A percentile compares a stretch with the other conserved stretches of the same genome.
Conservation (phyloP, 1,140 invertebrate genomes). For the Bombus pascuorum region DNA sequence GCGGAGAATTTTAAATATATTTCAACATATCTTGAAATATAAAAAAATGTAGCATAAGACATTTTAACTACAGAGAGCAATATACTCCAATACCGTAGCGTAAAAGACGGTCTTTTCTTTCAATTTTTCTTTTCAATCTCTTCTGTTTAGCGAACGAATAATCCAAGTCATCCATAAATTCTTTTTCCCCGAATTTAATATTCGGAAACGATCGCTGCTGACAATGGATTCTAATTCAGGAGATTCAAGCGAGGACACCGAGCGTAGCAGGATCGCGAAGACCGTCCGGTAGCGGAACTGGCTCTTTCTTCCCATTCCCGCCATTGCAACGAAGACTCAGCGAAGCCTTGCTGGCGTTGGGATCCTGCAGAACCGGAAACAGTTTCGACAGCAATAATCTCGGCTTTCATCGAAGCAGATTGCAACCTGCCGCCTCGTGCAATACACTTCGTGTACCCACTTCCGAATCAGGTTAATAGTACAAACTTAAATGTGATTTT, state of each 20-base stretch:
- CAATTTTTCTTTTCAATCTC: not conserved
- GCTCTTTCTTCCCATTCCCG: conserved; percentile 84
- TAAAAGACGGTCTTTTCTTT: not conserved
- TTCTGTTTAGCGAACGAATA: too few species aligned
- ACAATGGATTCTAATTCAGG: conserved; percentile 68
- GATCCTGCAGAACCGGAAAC: conserved; percentile 66
- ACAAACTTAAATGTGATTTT: not conserved
- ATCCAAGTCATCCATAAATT: not conserved
- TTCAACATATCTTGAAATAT: not conserved
- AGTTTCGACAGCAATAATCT: conserved; percentile 74
- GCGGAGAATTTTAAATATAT: not conserved
- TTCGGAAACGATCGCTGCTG: conserved; percentile 19
- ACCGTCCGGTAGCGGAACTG: conserved; percentile 85
- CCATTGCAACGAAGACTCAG: conserved; percentile 85
- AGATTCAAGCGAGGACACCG: conserved; percentile 90
- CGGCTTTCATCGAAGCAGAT: conserved; percentile 71
- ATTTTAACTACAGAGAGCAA: too few species aligned
- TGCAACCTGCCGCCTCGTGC: conserved; percentile 79
- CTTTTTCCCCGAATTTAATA: not conserved
- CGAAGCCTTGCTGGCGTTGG: conserved; percentile 84
- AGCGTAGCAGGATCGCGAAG: conserved; percentile 88
- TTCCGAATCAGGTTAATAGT: conserved; percentile 74
- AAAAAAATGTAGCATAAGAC: too few species aligned
- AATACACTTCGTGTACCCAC: conserved; percentile 80
- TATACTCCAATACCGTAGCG: not conserved